A percentile compares a stretch with the other conserved stretches of the same genome.
phyloP scores from a whole-genome alignment of 92 coral and sea anemone genomes.

The Zoanthus solanderi region DNA sequence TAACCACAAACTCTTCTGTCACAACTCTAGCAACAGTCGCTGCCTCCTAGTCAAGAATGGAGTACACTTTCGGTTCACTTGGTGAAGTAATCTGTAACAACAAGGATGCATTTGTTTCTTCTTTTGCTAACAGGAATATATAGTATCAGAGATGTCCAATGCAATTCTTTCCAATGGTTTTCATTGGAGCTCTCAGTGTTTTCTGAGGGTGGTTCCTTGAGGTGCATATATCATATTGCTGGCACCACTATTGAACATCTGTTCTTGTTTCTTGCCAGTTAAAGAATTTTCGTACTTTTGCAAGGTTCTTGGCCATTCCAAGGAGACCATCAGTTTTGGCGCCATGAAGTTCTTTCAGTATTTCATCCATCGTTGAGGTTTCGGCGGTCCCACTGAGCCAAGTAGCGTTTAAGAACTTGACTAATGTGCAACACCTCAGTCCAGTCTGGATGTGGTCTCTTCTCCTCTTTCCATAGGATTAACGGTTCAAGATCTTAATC shows the following conservation, averaged over 20 bases:
- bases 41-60: neutral
- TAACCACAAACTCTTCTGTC: neutral
- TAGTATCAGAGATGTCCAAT: conserved; percentile 48
- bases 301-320: conserved; percentile 25
- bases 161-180: conserved; percentile 47
- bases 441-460: conserved; percentile 13
- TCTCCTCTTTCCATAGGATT: neutral
- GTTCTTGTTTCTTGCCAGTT: neutral
- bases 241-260: no score
- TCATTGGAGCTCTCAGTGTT: conserved; percentile 4
- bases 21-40: neutral
- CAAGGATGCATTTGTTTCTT: neutral
- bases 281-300: conserved; percentile 8
- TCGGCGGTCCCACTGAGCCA: conserved; percentile 30
- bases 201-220: conserved; percentile 14
- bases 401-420: neutral
- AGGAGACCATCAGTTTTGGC: conserved; percentile 47
- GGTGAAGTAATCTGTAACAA: neutral
- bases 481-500: neutral
- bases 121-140: neutral
- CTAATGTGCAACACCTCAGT: neutral
- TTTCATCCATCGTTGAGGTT: conserved; percentile 5
- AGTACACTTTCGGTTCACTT: neutral
- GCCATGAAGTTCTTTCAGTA: conserved; percentile 29
- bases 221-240: conserved; percentile 16